Percentiles rank a stretch among this genome's conserved stretches.
phyloP scores from a whole-genome alignment of 2,797 vertebrate species.

The Gallirallus australis region DNA sequence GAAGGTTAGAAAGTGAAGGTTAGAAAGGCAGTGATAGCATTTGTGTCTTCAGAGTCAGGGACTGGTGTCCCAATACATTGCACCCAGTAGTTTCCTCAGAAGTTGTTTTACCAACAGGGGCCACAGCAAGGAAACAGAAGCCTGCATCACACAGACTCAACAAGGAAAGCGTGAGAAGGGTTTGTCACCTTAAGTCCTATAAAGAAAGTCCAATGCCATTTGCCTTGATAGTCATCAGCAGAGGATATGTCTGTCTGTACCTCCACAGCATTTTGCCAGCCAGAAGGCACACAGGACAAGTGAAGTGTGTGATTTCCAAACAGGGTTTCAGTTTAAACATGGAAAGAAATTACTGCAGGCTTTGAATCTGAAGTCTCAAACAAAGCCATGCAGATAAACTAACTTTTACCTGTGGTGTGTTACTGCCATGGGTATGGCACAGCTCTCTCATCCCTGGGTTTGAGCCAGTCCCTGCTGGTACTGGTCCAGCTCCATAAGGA shows the following conservation, averaged over 20 bases:
- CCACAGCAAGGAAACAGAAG: background rate
- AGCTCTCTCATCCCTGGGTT: background rate
- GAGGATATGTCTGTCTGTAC: background rate
- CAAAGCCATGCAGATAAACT: background rate
- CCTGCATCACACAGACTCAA: background rate
- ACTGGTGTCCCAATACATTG: background rate
- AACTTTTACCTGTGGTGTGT: background rate
- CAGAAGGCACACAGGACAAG: background rate
- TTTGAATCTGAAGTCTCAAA: background rate
- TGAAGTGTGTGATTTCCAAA: background rate
- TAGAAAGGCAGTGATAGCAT: background rate
- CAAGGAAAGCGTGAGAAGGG: background rate
- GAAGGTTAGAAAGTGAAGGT: background rate
- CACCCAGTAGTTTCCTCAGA: background rate
- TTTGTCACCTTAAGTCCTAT: no score
- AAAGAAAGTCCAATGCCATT: background rate
- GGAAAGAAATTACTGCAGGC: background rate
- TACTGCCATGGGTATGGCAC: background rate
- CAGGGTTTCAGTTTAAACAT: background rate
- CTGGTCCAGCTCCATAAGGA: background rate
- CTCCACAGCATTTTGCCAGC: background rate
- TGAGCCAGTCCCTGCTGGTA: background rate
- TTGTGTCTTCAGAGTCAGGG: rapidly evolving
- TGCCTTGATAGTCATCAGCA: background rate
- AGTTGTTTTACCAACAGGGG: background rate